These are phyloP conservation scores for Lepidochitona cinerea DNA, from an alignment of 2,888 invertebrate genomes.

Conservation along the genomic window DNA sequence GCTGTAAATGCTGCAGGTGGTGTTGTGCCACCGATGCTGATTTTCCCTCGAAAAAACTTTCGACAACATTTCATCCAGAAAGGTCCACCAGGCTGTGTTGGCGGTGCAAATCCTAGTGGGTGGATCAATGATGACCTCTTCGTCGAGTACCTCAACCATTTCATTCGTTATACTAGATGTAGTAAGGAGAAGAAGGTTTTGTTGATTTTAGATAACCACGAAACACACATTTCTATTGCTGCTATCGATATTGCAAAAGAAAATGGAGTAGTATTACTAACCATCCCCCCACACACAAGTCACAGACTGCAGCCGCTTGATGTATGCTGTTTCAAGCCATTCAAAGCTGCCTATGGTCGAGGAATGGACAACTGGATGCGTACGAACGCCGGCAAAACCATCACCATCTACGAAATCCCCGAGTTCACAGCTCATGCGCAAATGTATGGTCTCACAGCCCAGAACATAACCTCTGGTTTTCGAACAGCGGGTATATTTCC, in stretches of 20 bases:
- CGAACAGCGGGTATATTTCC: neutral
- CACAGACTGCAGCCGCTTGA: slow-evolving; percentile 30
- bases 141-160: slow-evolving; percentile 15
- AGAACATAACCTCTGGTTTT: slow-evolving; percentile 11
- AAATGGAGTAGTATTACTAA: slow-evolving; percentile 32
- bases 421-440: slow-evolving; percentile 25
- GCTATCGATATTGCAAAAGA: slow-evolving; percentile 18
- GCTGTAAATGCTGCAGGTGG: slow-evolving; percentile 25
- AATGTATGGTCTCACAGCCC: slow-evolving; percentile 7
- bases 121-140: slow-evolving; percentile 21
- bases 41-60: slow-evolving; percentile 20
- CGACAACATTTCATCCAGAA: slow-evolving; percentile 20
- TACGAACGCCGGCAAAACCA: slow-evolving; percentile 57
- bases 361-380: slow-evolving; percentile 62
- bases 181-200: slow-evolving; percentile 16
- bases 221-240: slow-evolving; percentile 13
- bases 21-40: slow-evolving; percentile 21
- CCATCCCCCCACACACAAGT: slow-evolving; percentile 32
- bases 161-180: slow-evolving; percentile 10
- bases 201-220: slow-evolving; percentile 23
- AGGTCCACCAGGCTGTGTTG: slow-evolving; percentile 12
- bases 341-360: slow-evolving; percentile 56
- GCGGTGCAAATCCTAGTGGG: slow-evolving; percentile 4
- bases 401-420: slow-evolving; percentile 35
- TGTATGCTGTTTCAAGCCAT: slow-evolving; percentile 48